Evolutionary conservation across 2,888 invertebrate genomes (phyloP).

Genomic region (Oasisia sp.): DNA sequence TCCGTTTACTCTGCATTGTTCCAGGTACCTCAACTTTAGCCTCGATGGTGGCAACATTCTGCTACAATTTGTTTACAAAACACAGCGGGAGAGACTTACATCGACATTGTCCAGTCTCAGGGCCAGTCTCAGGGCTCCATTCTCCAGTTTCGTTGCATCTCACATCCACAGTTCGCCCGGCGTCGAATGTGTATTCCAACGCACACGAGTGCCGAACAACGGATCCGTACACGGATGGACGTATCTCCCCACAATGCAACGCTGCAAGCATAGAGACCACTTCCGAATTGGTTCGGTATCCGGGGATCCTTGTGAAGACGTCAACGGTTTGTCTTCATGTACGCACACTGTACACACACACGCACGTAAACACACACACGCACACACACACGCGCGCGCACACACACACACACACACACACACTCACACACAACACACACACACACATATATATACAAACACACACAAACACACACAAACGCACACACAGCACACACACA

Average conservation of each 20-base stretch:
- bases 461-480: no score
- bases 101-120: neutral
- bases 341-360: no score
- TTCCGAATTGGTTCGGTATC: neutral
- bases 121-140: no score
- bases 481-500: no score
- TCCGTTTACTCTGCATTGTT: no score
- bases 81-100: neutral
- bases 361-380: no score
- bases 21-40: neutral
- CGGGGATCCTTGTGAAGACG: neutral
- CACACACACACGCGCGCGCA: no score
- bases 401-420: no score
- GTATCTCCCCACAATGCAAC: neutral
- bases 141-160: neutral
- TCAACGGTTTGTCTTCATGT: no score
- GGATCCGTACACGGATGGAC: neutral
- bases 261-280: neutral
- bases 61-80: neutral
- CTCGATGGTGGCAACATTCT: no score
- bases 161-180: neutral
- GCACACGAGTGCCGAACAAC: neutral
- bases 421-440: no score
- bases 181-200: neutral
- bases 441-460: no score